Percentiles rank a stretch among this genome's conserved stretches.
Conservation (phyloP, 2,113 vertebrate species). For the Anoplopoma fimbria region DNA sequence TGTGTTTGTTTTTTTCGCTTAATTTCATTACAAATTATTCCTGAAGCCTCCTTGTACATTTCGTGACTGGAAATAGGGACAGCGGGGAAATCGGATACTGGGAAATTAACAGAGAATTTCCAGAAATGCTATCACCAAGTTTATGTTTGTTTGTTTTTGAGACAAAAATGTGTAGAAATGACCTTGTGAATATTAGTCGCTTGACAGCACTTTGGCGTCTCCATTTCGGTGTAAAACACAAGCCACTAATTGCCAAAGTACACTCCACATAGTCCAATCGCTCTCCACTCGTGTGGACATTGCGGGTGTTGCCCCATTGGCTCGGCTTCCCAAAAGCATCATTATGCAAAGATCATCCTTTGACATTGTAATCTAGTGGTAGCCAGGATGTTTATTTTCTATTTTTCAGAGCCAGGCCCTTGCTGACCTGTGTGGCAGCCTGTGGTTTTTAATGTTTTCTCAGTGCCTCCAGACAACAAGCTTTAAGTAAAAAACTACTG, state of each 20-base stretch:
- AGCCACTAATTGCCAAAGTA: conserved; percentile 6
- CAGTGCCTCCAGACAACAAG: conserved; percentile 73
- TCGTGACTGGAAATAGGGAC: conserved; percentile 40
- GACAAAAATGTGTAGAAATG: conserved; percentile 9
- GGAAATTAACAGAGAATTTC: not conserved
- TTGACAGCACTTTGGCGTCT: conserved; percentile 2
- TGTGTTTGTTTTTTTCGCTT: not conserved
- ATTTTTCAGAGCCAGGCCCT: conserved; percentile 17
- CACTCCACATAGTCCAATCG: not conserved
- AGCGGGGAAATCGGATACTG: not conserved
- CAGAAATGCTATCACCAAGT: not conserved
- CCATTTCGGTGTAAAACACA: not conserved
- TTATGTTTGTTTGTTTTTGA: not conserved
- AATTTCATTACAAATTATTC: not conserved
- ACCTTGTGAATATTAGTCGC: not conserved
- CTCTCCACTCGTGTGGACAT: not conserved
- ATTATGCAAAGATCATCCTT: conserved; percentile 26
- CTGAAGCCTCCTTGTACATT: not conserved
- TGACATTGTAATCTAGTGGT: not conserved
- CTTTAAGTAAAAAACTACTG: conserved; percentile 80
- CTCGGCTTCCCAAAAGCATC: conserved; percentile 26
- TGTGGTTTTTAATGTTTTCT: conserved; percentile 38
- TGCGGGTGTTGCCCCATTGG: not conserved
- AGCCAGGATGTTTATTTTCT: conserved; percentile 18
- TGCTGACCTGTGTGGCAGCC: conserved; percentile 1